Conservation (phyloP, 2,113 vertebrate species). For the Notothenia rossii region DNA sequence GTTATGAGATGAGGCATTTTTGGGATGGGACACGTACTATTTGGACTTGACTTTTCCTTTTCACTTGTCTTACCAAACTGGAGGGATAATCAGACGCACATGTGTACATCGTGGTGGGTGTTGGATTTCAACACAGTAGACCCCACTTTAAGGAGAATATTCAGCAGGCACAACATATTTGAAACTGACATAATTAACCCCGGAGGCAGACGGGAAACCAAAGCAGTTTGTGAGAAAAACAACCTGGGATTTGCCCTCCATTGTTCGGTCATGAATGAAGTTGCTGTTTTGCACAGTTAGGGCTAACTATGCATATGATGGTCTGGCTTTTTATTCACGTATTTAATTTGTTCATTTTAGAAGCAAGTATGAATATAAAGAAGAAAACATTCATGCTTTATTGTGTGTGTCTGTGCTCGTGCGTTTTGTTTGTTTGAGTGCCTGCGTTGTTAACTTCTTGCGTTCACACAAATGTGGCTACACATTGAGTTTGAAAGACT, state of each 20-base stretch:
- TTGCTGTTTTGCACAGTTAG: conserved; percentile 6
- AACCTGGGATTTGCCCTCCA: conserved; percentile 24
- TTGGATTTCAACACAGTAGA: conserved; percentile 65
- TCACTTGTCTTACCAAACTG: conserved; percentile 47
- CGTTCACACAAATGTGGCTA: neutral
- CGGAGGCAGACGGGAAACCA: conserved; percentile 36
- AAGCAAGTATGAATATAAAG: neutral
- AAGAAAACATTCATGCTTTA: neutral
- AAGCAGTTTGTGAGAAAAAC: conserved; percentile 48
- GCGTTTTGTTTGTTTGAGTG: neutral
- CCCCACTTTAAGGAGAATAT: conserved; percentile 58
- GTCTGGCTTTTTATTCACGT: neutral
- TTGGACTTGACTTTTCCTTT: conserved; percentile 56
- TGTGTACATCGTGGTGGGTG: conserved; percentile 46
- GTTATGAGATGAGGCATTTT: conserved; percentile 61
- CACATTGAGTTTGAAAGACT: conserved; percentile 21
- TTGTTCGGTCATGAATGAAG: conserved; percentile 30
- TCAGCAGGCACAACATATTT: conserved; percentile 56
- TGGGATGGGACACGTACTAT: conserved; percentile 37
- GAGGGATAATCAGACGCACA: conserved; percentile 62
- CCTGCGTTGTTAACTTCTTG: neutral
- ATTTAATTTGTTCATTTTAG: conserved; percentile 2
- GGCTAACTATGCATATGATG: neutral
- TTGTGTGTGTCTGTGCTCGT: neutral
- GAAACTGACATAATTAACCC: conserved; percentile 60